A percentile compares a stretch with the other conserved stretches of the same genome.
These are phyloP conservation scores for Phasianus colchicus DNA, from an alignment of 2,113 vertebrate genomes.

Conservation along the genomic window DNA sequence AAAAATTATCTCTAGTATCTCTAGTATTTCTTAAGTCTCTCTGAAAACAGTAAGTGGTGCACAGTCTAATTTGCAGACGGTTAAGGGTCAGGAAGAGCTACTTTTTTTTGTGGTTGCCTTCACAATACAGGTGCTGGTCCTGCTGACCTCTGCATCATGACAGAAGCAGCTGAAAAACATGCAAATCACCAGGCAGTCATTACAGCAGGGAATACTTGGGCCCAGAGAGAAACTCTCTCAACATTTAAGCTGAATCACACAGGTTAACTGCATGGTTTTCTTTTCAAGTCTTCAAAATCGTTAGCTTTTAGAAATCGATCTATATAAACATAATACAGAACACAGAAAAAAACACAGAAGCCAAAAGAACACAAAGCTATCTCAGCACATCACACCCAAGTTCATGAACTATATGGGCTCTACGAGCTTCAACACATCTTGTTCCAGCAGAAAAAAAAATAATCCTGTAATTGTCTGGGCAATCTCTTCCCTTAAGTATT, in stretches of 20 bases:
- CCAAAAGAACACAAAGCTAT: not conserved
- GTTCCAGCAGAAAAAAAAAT: conserved; percentile 15
- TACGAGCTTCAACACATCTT: not conserved
- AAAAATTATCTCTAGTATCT: not conserved
- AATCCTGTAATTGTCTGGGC: not conserved
- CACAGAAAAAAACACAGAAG: not conserved
- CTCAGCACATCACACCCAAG: not conserved
- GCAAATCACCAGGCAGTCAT: not conserved
- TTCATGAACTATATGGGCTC: not conserved
- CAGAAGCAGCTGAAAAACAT: not conserved
- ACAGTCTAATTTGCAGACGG: not conserved
- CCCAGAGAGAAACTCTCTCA: not conserved
- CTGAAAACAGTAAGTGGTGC: not conserved
- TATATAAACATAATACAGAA: not conserved
- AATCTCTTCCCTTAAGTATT: conserved; percentile 10
- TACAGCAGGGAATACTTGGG: not conserved
- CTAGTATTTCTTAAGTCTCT: not conserved
- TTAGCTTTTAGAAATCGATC: not conserved
- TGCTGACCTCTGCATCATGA: not conserved
- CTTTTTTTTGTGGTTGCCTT: not conserved
- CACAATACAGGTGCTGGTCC: not conserved
- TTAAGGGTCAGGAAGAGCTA: not conserved
- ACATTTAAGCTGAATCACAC: not conserved
- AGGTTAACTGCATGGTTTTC: not conserved
- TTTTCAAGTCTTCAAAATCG: not conserved